Base-by-base conservation (phyloP, 2,888 invertebrate species). In the Salpingus planirostris region DNA sequence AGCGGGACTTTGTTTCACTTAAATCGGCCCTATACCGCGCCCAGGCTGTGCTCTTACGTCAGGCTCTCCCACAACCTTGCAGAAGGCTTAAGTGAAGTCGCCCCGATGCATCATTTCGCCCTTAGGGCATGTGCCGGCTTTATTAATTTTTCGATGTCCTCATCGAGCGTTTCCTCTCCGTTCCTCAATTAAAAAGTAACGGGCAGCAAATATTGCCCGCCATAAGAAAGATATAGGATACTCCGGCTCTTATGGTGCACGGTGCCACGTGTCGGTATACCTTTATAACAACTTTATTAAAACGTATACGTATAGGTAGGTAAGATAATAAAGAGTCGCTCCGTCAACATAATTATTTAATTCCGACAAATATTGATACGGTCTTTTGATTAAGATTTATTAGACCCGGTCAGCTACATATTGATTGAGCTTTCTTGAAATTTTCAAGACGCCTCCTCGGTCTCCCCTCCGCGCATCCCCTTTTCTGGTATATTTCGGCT, bases 281-380 rank as follows among this genome's bases (percentile, higher is more conserved):
- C n/a, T n/a, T n/a, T n/a, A n/a, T n/a, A n/a, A n/a, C n/a, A n/a
- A 18, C 31, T 34, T 39, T 39, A 39, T 39, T 39, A 39, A 39
- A 39, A 34, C 34, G 39, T n/a, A n/a, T n/a, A n/a, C n/a, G n/a
- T n/a, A n/a, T n/a, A n/a, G n/a, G n/a, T n/a, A n/a, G n/a, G n/a
- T n/a, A 33, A 38, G 39, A 44, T 39, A 46, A 47, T 49, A 47
- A 44, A 39, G 41, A 37, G 36, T 33, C 36, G 31, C 11, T 38
- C 32, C 36, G 45, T 38, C 45, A 43, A 45, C 39, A 49, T 32
- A 43, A 47, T 47, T 43, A 38, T 40, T 43, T 43, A 38, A 43
- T 42, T 43, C 38, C 31, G 29, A 45, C 38, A 47, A 49, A 49
- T 47, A 47, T 46, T 49, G 46, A 47, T 43, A 38, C 38, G 28